phyloP scores from a whole-genome alignment of 2,113 vertebrate species.

The Dolichallabes microphthalmus region DNA sequence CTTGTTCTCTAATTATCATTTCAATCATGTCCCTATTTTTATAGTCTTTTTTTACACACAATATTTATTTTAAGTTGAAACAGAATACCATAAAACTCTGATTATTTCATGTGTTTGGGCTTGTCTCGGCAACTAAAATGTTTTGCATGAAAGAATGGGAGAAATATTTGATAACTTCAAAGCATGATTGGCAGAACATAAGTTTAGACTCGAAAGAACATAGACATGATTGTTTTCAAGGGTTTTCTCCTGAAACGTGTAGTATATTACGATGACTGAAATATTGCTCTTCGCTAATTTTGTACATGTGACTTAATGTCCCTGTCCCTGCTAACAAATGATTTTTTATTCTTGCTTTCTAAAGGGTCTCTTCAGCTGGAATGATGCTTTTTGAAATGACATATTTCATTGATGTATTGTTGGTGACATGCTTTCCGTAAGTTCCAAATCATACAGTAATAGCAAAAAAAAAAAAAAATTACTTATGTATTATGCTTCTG shows the following conservation, averaged over 20 bases:
- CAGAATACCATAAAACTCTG: neutral
- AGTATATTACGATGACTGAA: neutral
- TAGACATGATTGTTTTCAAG: neutral
- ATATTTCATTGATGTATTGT: conserved; percentile 68
- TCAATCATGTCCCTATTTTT: neutral
- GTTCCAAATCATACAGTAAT: conserved; percentile 41
- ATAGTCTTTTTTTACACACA: neutral
- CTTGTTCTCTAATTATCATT: neutral
- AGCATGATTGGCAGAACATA: conserved; percentile 16
- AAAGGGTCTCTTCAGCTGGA: conserved; percentile 65
- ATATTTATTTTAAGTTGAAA: neutral
- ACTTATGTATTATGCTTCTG: neutral
- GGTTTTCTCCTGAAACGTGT: neutral
- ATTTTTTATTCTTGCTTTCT: neutral
- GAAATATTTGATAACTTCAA: conserved; percentile 15
- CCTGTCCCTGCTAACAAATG: neutral
- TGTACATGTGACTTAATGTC: neutral
- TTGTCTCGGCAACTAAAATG: conserved; percentile 8
- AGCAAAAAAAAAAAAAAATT: too few relatives aligned
- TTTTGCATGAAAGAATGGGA: conserved; percentile 26
- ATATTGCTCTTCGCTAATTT: neutral
- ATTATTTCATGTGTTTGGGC: conserved; percentile 29
- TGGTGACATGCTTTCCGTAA: conserved; percentile 70
- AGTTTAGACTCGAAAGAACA: neutral
- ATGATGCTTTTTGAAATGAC: conserved; percentile 72